Conservation (phyloP, 2,888 invertebrate species). For the Lepidocyrtinus sp. region DNA sequence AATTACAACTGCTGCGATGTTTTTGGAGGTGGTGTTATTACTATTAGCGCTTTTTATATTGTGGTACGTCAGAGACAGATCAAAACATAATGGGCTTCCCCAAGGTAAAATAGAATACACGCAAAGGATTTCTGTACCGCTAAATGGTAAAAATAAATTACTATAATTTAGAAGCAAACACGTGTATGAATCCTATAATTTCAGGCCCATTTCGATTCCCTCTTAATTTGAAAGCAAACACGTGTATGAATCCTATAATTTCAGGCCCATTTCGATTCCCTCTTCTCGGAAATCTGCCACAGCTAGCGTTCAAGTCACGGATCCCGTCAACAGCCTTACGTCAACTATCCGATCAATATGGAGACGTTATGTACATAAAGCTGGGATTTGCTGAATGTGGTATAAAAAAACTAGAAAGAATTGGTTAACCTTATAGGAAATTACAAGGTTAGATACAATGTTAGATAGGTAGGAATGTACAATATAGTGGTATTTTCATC, state of each 20-base stretch:
- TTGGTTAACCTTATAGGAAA: too few relatives aligned
- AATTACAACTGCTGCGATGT: too few relatives aligned
- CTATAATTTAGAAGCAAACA: too few relatives aligned
- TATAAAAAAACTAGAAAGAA: not conserved
- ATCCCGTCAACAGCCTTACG: not conserved
- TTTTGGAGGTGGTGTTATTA: not conserved
- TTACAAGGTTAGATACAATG: not conserved
- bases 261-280: not conserved
- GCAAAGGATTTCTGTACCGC: too few relatives aligned
- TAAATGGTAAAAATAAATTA: too few relatives aligned
- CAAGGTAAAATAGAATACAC: too few relatives aligned
- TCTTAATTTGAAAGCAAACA: too few relatives aligned
- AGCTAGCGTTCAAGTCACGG: not conserved
- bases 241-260: not conserved
- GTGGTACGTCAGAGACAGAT: not conserved
- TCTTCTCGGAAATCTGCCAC: not conserved
- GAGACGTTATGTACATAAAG: not conserved
- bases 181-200: not conserved
- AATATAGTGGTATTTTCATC: constrained; percentile 24
- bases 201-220: not conserved
- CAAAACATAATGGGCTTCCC: not conserved
- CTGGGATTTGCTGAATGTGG: not conserved
- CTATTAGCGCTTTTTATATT: not conserved
- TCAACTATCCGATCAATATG: not conserved
- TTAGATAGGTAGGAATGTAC: not conserved